These are phyloP conservation scores for Neoarius graeffei DNA, from an alignment of 2,113 vertebrate genomes.

Conservation along the genomic window DNA sequence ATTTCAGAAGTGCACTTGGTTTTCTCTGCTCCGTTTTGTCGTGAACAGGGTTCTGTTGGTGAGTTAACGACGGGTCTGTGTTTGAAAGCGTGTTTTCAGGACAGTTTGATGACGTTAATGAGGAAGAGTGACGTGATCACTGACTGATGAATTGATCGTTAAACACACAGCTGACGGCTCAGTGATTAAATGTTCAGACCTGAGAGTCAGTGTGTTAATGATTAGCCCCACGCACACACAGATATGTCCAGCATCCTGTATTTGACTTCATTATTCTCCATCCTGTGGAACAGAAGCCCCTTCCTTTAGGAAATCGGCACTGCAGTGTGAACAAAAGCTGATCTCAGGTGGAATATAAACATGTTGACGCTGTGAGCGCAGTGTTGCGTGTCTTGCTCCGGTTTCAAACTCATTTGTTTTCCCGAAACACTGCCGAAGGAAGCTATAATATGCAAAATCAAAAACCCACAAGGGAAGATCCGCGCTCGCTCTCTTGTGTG, in stretches of 20 bases:
- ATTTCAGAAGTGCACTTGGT: not conserved
- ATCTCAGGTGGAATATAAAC: conserved; percentile 8
- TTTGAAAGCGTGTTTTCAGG: not conserved
- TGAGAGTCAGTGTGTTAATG: conserved; percentile 6
- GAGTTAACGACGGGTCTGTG: not conserved
- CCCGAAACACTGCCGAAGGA: not conserved
- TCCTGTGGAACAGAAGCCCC: conserved; percentile 36
- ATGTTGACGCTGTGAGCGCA: not conserved
- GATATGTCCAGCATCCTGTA: conserved; percentile 2
- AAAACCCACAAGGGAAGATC: not conserved
- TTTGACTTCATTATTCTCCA: not conserved
- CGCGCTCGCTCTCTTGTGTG: not conserved
- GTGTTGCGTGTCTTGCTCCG: not conserved
- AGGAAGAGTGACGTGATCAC: not conserved
- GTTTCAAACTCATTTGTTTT: conserved; percentile 1
- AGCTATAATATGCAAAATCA: conserved; percentile 11
- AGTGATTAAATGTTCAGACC: not conserved
- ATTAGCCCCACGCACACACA: not conserved
- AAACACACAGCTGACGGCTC: not conserved
- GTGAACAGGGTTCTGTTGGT: not conserved
- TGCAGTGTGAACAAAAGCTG: conserved; percentile 22
- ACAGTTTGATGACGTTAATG: not conserved
- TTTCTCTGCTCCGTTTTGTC: not conserved
- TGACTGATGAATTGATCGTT: not conserved
- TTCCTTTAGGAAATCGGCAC: conserved; percentile 30